phyloP scores from a whole-genome alignment of 2,888 invertebrate genomes.

The Podabrus alpinus region DNA sequence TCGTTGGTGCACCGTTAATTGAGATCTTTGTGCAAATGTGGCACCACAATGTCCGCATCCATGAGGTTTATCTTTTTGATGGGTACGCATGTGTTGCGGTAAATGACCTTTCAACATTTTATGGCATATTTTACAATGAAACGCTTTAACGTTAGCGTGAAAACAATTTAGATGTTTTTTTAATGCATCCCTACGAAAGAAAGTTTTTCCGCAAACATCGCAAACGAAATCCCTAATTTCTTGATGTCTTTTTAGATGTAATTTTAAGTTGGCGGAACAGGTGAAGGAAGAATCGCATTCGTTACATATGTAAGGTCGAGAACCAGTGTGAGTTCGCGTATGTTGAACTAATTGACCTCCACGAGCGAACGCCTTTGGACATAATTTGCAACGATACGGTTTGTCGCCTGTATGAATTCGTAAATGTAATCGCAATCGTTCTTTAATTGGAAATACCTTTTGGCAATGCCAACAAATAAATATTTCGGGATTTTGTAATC shows the following conservation, averaged over 20 bases:
- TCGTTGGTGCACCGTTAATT: conserved; percentile 80
- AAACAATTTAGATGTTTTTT: conserved; percentile 76
- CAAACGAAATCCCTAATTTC: conserved; percentile 78
- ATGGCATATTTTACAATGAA: conserved; percentile 80
- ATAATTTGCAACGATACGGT: conserved; percentile 67
- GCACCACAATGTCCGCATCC: conserved; percentile 79
- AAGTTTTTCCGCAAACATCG: conserved; percentile 79
- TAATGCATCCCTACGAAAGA: conserved; percentile 74
- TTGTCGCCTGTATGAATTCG: conserved; percentile 73
- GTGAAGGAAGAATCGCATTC: conserved; percentile 75
- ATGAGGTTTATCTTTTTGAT: conserved; percentile 76
- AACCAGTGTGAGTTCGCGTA: conserved; percentile 72
- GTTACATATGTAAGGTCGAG: conserved; percentile 73
- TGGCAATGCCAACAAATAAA: conserved; percentile 76
- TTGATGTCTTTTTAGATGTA: conserved; percentile 71
- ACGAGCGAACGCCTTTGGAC: conserved; percentile 69
- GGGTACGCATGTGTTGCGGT: conserved; percentile 81
- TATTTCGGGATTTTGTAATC: conserved; percentile 52
- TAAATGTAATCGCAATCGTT: conserved; percentile 74
- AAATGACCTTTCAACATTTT: conserved; percentile 81
- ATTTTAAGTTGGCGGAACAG: conserved; percentile 64
- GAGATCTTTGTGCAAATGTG: conserved; percentile 81
- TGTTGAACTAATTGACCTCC: conserved; percentile 79
- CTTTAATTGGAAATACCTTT: conserved; percentile 76
- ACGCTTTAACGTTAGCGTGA: conserved; percentile 74